Conservation (phyloP, 2,113 vertebrate species). For the Neogale vison region DNA sequence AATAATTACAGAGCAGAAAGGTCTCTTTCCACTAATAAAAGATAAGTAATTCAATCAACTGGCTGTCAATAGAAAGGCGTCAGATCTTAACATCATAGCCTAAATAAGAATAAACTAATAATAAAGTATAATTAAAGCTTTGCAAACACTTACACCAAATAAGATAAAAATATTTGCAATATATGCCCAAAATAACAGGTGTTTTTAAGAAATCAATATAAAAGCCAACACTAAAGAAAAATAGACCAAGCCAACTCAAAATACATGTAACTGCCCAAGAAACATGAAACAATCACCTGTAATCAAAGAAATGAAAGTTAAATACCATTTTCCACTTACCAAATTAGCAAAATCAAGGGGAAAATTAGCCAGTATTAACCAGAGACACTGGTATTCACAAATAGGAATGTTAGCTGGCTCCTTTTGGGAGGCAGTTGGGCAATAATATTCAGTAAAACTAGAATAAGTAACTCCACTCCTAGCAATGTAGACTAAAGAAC, state of each 20-base stretch:
- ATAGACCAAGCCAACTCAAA: neutral
- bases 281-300: neutral
- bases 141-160: neutral
- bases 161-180: neutral
- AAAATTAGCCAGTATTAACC: conserved; percentile 1
- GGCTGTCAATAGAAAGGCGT: neutral
- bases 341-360: neutral
- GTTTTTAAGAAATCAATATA: neutral
- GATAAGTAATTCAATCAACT: neutral
- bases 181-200: neutral
- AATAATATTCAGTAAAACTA: neutral
- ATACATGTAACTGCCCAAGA: neutral
- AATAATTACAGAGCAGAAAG: neutral
- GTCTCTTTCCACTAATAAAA: neutral
- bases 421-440: neutral
- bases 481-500: neutral
- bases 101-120: neutral
- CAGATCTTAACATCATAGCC: neutral
- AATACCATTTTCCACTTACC: neutral
- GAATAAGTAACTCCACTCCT: neutral
- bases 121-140: neutral
- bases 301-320: neutral
- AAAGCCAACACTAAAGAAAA: neutral
- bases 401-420: neutral
- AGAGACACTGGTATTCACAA: neutral